Percentiles rank a stretch among this genome's conserved stretches.
These are phyloP conservation scores for Ophioninae sp. DNA, from an alignment of 2,888 invertebrate species.

Conservation along the genomic window DNA sequence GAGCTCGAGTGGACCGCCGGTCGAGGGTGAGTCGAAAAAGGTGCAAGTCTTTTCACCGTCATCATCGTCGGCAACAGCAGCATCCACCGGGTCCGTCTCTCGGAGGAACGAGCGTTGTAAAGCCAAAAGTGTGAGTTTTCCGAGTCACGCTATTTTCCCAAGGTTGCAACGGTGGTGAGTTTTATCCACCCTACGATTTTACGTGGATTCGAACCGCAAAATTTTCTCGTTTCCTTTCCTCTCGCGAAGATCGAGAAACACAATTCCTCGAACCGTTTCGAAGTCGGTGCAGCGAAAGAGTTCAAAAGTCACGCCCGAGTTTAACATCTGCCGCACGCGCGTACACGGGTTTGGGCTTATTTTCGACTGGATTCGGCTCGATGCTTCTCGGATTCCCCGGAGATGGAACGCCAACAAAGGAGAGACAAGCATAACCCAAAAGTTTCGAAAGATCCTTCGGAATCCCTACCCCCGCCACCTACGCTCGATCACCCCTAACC, in stretches of 20 bases:
- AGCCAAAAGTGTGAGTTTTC: constrained; percentile 1
- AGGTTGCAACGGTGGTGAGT: not conserved
- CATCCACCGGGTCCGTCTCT: not conserved
- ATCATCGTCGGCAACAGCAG: not conserved
- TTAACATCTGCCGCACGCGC: not conserved
- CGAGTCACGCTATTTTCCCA: constrained; percentile 37
- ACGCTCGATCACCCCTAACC: too few species aligned
- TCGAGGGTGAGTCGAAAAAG: constrained; percentile 26
- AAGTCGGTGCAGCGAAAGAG: constrained; percentile 5
- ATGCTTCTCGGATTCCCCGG: constrained; percentile 28
- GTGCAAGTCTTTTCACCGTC: not conserved
- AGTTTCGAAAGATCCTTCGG: constrained; percentile 46
- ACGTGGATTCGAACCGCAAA: constrained; percentile 22
- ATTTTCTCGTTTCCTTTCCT: constrained; percentile 7
- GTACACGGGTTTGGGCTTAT: constrained; percentile 1
- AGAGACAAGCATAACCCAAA: constrained; percentile 23
- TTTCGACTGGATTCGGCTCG: constrained; percentile 24
- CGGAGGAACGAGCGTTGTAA: not conserved
- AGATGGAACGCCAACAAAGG: constrained; percentile 28
- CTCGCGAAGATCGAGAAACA: not conserved
- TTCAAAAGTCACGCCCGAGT: not conserved
- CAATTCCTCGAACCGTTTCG: constrained; percentile 10
- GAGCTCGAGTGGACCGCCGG: not conserved
- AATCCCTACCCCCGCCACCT: not conserved
- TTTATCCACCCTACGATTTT: constrained; percentile 23